Conservation (phyloP, 2,888 invertebrate genomes). For the Brachyptera putata region DNA sequence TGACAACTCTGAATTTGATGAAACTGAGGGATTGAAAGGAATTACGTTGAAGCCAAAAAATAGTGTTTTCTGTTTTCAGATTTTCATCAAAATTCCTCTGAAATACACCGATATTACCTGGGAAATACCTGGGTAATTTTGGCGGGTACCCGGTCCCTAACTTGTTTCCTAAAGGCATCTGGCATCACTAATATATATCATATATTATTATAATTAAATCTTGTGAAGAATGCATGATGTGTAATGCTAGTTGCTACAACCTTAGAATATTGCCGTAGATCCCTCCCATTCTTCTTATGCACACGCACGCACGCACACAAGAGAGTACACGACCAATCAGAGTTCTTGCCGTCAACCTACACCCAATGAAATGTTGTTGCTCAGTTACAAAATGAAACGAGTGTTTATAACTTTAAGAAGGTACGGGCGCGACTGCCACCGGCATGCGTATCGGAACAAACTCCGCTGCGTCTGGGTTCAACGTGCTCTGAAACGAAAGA, state of each 20-base stretch:
- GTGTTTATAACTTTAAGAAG: conserved; percentile 24
- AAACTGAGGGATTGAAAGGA: background rate
- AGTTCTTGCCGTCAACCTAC: conserved; percentile 29
- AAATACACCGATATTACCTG: too few relatives aligned
- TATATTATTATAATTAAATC: too few relatives aligned
- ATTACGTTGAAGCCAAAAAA: too few relatives aligned
- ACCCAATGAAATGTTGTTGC: conserved; percentile 29
- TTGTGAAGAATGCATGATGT: conserved; percentile 3
- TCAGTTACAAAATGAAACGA: conserved; percentile 9
- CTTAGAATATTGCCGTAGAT: background rate
- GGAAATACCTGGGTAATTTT: too few relatives aligned
- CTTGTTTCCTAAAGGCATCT: too few relatives aligned
- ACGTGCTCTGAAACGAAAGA: conserved; percentile 54
- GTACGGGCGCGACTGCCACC: background rate
- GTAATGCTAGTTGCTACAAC: conserved; percentile 7
- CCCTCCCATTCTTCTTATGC: background rate
- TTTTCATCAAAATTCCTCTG: too few relatives aligned
- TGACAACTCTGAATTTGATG: background rate
- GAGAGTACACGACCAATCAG: too few relatives aligned
- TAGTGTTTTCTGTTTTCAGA: too few relatives aligned
- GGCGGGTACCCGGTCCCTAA: too few relatives aligned
- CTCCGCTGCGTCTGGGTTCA: conserved; percentile 82
- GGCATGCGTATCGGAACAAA: conserved; percentile 58
- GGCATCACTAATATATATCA: too few relatives aligned
- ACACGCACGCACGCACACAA: background rate